Conservation (phyloP, 2,888 invertebrate species). For the Leistus spinibarbis region DNA sequence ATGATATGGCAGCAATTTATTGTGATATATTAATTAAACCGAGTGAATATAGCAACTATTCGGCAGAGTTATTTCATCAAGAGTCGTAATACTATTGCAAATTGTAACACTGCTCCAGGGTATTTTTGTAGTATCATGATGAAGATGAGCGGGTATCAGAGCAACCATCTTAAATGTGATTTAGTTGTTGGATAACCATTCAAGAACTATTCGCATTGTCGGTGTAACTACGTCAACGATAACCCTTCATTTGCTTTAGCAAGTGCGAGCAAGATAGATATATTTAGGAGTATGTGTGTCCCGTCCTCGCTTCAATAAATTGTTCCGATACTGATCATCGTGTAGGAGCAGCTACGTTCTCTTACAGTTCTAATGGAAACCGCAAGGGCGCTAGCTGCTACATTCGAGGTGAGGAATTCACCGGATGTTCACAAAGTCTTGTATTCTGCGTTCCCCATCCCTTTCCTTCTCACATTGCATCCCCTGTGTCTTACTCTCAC, state of each 20-base stretch:
- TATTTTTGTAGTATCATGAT: neutral
- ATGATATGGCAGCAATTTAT: too few relatives aligned
- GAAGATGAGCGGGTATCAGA: neutral
- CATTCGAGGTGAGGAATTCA: slow-evolving; percentile 8
- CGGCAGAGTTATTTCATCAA: neutral
- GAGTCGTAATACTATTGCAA: neutral
- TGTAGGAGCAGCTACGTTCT: neutral
- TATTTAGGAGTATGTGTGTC: neutral
- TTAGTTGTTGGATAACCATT: neutral
- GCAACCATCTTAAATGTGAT: neutral
- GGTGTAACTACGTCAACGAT: neutral
- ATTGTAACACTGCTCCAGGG: neutral
- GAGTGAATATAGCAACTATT: neutral
- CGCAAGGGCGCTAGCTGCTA: slow-evolving; percentile 11
- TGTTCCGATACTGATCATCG: slow-evolving; percentile 29
- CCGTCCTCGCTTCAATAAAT: slow-evolving; percentile 19
- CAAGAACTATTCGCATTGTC: neutral
- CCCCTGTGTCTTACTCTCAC: too few relatives aligned
- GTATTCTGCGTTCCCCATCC: neutral
- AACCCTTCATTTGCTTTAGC: neutral
- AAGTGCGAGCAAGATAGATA: neutral
- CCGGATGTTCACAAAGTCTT: slow-evolving; percentile 17
- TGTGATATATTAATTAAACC: too few relatives aligned
- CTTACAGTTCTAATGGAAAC: slow-evolving; percentile 26
- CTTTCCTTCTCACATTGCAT: neutral